A percentile compares a stretch with the other conserved stretches of the same genome.
Conservation (phyloP, 2,888 invertebrate species). For the Orthonevra nobilis region DNA sequence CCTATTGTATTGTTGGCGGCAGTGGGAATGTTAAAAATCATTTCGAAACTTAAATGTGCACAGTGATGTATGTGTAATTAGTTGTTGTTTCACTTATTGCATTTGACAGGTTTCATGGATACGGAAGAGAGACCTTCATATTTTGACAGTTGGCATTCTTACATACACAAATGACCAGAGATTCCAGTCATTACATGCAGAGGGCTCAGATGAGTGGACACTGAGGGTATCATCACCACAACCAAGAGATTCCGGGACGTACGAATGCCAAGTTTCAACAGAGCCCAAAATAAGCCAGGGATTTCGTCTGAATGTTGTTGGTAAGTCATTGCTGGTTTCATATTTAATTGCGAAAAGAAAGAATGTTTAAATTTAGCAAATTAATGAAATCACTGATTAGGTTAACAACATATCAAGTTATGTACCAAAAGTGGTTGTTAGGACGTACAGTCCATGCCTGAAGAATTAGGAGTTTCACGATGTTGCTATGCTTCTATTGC, state of each 20-base stretch:
- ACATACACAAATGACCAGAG: slow-evolving; percentile 88
- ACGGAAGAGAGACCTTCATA: slow-evolving; percentile 89
- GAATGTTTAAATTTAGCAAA: too few relatives aligned
- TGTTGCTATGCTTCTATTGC: too few relatives aligned
- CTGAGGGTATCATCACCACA: slow-evolving; percentile 86
- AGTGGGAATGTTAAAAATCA: neutral
- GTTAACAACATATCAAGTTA: too few relatives aligned
- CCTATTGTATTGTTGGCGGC: neutral
- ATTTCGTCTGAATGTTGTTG: slow-evolving; percentile 86
- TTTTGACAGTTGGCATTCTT: slow-evolving; percentile 86
- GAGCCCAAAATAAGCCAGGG: slow-evolving; percentile 89
- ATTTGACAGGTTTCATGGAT: slow-evolving; percentile 88
- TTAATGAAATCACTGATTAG: too few relatives aligned
- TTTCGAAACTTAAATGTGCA: slow-evolving; percentile 17
- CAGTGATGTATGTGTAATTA: slow-evolving; percentile 26
- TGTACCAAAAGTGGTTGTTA: too few relatives aligned
- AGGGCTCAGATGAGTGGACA: slow-evolving; percentile 88
- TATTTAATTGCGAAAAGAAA: too few relatives aligned
- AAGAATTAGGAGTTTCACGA: too few relatives aligned
- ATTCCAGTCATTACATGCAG: slow-evolving; percentile 86
- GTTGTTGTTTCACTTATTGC: slow-evolving; percentile 17
- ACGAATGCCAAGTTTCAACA: slow-evolving; percentile 89
- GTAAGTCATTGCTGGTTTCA: too few relatives aligned
- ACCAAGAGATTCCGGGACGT: slow-evolving; percentile 85
- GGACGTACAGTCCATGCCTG: too few relatives aligned